Percentiles rank a stretch among this genome's conserved stretches.
Conservation (phyloP, 2,888 invertebrate species). For the Clanis bilineata region DNA sequence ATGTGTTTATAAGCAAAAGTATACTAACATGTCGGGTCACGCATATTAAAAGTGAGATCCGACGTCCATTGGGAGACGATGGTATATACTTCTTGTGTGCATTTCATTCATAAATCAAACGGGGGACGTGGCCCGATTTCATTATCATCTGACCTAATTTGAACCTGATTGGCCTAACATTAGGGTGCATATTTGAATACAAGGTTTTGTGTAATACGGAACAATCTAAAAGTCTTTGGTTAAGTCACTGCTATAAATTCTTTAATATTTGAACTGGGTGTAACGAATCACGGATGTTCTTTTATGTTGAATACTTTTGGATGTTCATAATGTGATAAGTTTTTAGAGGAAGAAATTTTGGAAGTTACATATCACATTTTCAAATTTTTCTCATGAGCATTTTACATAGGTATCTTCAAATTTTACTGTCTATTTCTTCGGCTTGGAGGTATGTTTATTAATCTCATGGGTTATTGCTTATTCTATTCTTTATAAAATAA, state of each 20-base stretch:
- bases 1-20: constrained; percentile 1
- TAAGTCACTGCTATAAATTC: neutral
- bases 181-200: neutral
- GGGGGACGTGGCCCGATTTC: constrained; percentile 20
- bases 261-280: neutral
- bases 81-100: constrained; percentile 42
- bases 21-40: constrained; percentile 38
- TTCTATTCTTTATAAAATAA: too few species aligned
- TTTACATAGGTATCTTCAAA: too few species aligned
- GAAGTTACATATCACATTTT: too few species aligned
- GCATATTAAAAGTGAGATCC: constrained; percentile 54
- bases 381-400: too few species aligned
- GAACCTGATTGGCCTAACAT: neutral
- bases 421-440: too few species aligned
- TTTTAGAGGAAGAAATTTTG: too few species aligned
- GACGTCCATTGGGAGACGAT: constrained; percentile 41
- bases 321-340: neutral
- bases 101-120: constrained; percentile 50
- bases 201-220: neutral
- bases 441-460: too few species aligned
- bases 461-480: too few species aligned
- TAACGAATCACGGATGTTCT: neutral
- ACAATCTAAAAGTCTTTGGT: neutral
- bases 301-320: neutral
- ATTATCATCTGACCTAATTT: too few species aligned